These are phyloP conservation scores for Eriocheir sinensis DNA, from an alignment of 1,140 invertebrate species.

Conservation along the genomic window DNA sequence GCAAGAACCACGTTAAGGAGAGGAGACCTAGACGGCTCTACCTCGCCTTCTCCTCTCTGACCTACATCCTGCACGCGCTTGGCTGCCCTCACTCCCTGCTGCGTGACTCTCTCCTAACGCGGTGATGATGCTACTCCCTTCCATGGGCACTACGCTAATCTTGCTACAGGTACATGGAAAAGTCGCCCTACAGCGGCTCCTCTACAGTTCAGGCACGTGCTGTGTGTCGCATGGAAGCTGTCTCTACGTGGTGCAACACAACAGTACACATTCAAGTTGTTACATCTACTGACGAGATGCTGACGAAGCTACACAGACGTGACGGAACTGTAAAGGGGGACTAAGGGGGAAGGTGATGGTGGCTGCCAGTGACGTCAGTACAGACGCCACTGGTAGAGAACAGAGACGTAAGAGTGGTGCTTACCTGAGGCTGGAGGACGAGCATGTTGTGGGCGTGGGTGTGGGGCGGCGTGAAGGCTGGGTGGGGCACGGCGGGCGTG, in stretches of 20 bases:
- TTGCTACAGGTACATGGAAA: background rate
- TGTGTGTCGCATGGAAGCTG: background rate
- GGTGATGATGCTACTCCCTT: background rate
- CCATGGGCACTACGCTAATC: background rate
- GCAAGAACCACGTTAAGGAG: background rate
- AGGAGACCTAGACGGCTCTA: background rate
- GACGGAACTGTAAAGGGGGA: background rate
- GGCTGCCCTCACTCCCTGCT: background rate
- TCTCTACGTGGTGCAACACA: conserved; percentile 20
- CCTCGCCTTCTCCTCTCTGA: conserved; percentile 20
- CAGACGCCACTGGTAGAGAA: conserved; percentile 13
- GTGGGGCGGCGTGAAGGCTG: conserved; percentile 80
- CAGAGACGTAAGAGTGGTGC: conserved; percentile 52
- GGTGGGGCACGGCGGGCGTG: conserved; percentile 80
- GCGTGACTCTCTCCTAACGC: background rate
- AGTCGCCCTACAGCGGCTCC: background rate
- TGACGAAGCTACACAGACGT: background rate
- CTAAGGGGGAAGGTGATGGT: conserved; percentile 8
- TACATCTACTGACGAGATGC: background rate
- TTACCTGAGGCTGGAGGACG: conserved; percentile 86
- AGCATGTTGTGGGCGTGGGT: conserved; percentile 86
- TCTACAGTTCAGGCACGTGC: conserved; percentile 20
- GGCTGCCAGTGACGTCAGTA: conserved; percentile 49
- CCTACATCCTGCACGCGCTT: background rate
- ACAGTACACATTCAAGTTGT: background rate